These are phyloP conservation scores for Tetanocera ferruginea DNA, from an alignment of 2,888 invertebrate genomes.

Conservation along the genomic window DNA sequence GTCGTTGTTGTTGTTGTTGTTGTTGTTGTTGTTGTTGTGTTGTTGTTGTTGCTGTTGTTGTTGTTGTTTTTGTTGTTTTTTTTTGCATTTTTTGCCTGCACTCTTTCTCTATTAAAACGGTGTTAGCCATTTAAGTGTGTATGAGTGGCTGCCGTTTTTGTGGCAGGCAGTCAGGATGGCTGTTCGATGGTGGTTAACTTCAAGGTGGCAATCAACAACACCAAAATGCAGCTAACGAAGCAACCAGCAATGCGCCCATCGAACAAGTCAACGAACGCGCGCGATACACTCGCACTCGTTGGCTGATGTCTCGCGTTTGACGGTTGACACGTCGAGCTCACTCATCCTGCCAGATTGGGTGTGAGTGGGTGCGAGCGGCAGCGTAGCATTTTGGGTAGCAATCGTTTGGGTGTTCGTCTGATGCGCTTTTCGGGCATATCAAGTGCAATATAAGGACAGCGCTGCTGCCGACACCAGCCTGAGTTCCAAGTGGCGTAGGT, in stretches of 20 bases:
- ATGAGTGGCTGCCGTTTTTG: not conserved
- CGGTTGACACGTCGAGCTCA: not conserved
- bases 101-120: slow-evolving; percentile 22
- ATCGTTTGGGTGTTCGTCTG: not conserved
- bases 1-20: not conserved
- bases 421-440: slow-evolving; percentile 13
- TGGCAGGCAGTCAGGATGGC: not conserved
- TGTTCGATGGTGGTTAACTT: not conserved
- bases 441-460: not conserved
- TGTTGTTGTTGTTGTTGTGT: not conserved
- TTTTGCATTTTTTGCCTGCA: slow-evolving; percentile 1
- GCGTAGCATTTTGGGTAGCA: too few species aligned
- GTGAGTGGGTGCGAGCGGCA: not conserved
- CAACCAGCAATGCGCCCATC: not conserved
- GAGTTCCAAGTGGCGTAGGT: slow-evolving; percentile 12
- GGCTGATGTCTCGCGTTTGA: not conserved
- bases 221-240: not conserved
- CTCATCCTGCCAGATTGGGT: not conserved
- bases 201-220: slow-evolving; percentile 29
- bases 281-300: not conserved
- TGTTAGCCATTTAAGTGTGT: not conserved
- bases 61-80: not conserved
- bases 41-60: slow-evolving; percentile 15
- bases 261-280: slow-evolving; percentile 14
- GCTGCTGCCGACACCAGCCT: not conserved